phyloP scores from a whole-genome alignment of 1,140 invertebrate species.

The Adelges cooleyi region DNA sequence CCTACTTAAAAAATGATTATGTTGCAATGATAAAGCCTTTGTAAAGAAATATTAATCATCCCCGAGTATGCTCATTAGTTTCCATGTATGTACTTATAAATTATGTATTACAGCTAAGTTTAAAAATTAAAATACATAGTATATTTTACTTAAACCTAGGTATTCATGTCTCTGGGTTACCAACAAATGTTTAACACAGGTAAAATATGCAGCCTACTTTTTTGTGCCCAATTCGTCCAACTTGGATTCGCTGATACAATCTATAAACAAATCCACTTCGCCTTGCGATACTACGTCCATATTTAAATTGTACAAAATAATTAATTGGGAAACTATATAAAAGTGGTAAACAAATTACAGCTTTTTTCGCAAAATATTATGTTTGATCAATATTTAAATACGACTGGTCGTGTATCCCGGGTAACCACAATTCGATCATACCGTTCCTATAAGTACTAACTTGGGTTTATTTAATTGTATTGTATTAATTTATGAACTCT shows the following conservation, averaged over 20 bases:
- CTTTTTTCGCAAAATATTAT: too few species aligned
- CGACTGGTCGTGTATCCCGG: too few species aligned
- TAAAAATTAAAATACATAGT: not conserved
- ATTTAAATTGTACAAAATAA: not conserved
- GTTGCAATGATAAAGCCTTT: too few species aligned
- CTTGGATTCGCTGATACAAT: constrained; percentile 10
- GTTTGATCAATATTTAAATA: too few species aligned
- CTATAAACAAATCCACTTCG: constrained; percentile 14
- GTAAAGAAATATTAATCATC: too few species aligned
- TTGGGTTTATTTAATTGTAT: too few species aligned
- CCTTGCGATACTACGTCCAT: constrained; percentile 11
- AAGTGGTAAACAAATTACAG: too few species aligned
- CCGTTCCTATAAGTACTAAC: too few species aligned
- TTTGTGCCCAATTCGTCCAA: constrained; percentile 5
- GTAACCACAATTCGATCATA: too few species aligned
- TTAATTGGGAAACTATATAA: too few species aligned
- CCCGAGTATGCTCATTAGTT: not conserved
- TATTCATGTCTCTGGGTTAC: not conserved
- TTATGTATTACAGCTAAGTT: not conserved
- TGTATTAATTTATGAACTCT: too few species aligned
- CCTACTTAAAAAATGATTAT: too few species aligned
- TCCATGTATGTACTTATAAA: not conserved
- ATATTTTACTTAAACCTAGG: not conserved
- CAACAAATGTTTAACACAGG: not conserved
- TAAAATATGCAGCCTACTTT: not conserved